Percentiles rank a stretch among this genome's conserved stretches.
These are phyloP conservation scores for Iphiclides podalirius DNA, from an alignment of 2,888 invertebrate genomes.

Conservation along the genomic window DNA sequence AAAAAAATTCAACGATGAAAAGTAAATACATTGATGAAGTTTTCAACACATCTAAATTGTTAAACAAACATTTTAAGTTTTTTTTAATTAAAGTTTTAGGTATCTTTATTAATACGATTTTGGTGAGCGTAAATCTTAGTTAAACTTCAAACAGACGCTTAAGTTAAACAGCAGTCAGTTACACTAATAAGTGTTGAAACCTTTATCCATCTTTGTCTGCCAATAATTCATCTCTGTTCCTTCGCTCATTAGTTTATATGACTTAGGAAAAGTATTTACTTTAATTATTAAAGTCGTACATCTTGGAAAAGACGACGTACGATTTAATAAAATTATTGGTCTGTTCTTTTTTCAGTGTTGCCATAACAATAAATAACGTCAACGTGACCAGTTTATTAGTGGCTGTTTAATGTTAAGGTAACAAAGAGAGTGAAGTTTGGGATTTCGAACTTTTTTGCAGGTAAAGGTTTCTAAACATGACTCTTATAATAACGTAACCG, in stretches of 20 bases:
- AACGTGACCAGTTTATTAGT: slow-evolving; percentile 76
- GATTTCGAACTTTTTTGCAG: slow-evolving; percentile 47
- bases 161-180: slow-evolving; percentile 17
- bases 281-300: slow-evolving; percentile 12
- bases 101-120: slow-evolving; percentile 9
- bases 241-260: slow-evolving; percentile 22
- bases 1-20: too few species aligned
- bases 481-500: slow-evolving; percentile 45
- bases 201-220: slow-evolving; percentile 24
- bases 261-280: slow-evolving; percentile 9
- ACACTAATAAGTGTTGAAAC: slow-evolving; percentile 24
- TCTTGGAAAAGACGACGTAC: slow-evolving; percentile 39
- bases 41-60: too few species aligned
- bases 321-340: slow-evolving; percentile 51
- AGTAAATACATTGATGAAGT: too few species aligned
- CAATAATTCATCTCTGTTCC: slow-evolving; percentile 21
- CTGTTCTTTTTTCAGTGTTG: slow-evolving; percentile 59
- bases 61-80: too few species aligned
- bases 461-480: slow-evolving; percentile 45
- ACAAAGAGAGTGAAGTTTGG: slow-evolving; percentile 51
- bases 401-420: slow-evolving; percentile 60
- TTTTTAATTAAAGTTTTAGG: too few species aligned
- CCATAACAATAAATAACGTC: slow-evolving; percentile 73
- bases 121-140: slow-evolving; percentile 19
- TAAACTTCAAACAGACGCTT: slow-evolving; percentile 17